Percentiles rank a stretch among this genome's conserved stretches.
These are phyloP conservation scores for Anagyrus pseudococci DNA, from an alignment of 2,888 invertebrate genomes.

Conservation along the genomic window DNA sequence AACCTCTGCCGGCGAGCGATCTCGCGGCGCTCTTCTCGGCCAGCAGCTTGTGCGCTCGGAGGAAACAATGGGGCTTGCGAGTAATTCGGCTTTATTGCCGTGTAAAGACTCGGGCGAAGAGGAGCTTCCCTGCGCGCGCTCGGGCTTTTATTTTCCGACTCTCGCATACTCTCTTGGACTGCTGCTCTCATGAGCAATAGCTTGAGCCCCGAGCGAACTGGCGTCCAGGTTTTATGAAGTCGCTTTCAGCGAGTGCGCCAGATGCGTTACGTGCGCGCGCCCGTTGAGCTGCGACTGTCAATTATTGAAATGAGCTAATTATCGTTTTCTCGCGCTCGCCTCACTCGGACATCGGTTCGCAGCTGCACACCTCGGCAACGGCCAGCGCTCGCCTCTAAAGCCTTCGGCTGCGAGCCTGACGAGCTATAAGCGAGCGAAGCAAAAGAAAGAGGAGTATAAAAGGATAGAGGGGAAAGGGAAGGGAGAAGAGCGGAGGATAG, in stretches of 20 bases:
- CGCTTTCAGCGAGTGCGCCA: constrained; percentile 47
- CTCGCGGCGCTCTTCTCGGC: too few species aligned
- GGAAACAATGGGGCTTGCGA: constrained; percentile 47
- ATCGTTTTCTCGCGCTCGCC: constrained; percentile 46
- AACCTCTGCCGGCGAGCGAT: too few species aligned
- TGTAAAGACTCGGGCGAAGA: constrained; percentile 51
- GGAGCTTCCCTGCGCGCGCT: constrained; percentile 3
- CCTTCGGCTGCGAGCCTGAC: too few species aligned
- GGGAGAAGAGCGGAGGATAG: too few species aligned
- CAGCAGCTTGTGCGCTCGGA: constrained; percentile 44
- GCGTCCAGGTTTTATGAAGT: too few species aligned
- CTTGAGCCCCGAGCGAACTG: too few species aligned
- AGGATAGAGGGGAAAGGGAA: too few species aligned
- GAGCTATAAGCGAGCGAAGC: too few species aligned
- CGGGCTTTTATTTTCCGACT: constrained; percentile 2
- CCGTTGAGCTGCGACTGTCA: constrained; percentile 49
- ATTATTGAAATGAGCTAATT: constrained; percentile 62
- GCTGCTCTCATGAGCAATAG: too few species aligned
- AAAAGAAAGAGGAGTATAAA: too few species aligned
- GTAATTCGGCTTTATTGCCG: constrained; percentile 52
- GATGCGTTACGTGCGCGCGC: constrained; percentile 52
- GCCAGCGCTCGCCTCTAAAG: too few species aligned
- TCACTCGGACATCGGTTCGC: constrained; percentile 30
- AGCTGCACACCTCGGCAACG: constrained; percentile 27
- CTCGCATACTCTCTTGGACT: too few species aligned